Evolutionary conservation across 2,888 invertebrate species (phyloP).

Genomic region (Alloscopus bannaensis): DNA sequence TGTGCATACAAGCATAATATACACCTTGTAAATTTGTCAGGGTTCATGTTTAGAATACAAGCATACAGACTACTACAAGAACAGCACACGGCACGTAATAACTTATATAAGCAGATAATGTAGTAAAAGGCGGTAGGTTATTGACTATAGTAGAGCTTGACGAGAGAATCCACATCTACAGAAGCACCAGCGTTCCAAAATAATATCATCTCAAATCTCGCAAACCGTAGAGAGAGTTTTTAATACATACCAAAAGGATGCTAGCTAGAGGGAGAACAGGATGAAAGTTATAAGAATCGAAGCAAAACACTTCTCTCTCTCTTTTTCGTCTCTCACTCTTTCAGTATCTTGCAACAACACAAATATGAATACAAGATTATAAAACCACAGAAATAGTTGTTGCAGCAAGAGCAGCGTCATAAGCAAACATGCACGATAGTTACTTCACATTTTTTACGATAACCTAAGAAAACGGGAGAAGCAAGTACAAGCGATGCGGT

Average conservation of each 20-base stretch:
- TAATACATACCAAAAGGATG: constrained; percentile 46
- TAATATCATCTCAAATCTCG: constrained; percentile 56
- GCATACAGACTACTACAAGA: constrained; percentile 48
- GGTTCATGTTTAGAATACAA: constrained; percentile 62
- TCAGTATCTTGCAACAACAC: constrained; percentile 56
- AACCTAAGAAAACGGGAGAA: constrained; percentile 34
- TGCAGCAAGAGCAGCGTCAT: constrained; percentile 39
- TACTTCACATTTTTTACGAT: constrained; percentile 34
- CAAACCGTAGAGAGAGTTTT: constrained; percentile 55
- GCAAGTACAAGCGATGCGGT: constrained; percentile 21
- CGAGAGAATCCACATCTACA: constrained; percentile 4
- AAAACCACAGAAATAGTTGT: constrained; percentile 56
- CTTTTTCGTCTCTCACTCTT: too few relatives aligned
- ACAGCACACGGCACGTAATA: constrained; percentile 60
- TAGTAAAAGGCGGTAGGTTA: constrained; percentile 46
- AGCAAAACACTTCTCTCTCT: constrained; percentile 56
- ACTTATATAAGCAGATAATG: constrained; percentile 49
- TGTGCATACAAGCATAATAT: constrained; percentile 65
- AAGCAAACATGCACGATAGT: constrained; percentile 38
- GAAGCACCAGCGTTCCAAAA: constrained; percentile 33
- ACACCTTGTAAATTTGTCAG: constrained; percentile 67
- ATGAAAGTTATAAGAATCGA: constrained; percentile 50
- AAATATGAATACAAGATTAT: constrained; percentile 62
- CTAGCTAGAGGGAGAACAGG: constrained; percentile 28
- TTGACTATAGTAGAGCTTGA: constrained; percentile 26